phyloP scores from a whole-genome alignment of 2,113 vertebrate species.

The human region DNA sequence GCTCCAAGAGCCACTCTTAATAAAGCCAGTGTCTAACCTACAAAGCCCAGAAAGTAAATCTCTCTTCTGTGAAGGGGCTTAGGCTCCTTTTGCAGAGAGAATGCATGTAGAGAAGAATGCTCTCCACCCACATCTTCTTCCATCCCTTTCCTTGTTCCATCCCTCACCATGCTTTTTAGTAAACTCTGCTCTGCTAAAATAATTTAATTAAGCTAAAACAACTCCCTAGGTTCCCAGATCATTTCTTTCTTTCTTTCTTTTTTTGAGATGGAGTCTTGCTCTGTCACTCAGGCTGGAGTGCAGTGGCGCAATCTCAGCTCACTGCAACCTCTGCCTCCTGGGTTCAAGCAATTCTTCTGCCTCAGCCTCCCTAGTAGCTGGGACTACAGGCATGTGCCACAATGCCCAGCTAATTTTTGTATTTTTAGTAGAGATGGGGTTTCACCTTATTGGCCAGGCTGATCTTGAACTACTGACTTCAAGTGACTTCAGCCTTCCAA shows the following conservation, averaged over 20 bases:
- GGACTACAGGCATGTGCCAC: too few relatives aligned
- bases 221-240: neutral
- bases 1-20: neutral
- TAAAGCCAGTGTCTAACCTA: neutral
- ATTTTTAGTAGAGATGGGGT: too few relatives aligned
- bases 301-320: too few relatives aligned
- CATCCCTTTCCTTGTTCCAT: neutral
- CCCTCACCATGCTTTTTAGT: neutral
- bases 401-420: too few relatives aligned
- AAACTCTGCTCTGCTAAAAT: neutral
- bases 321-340: too few relatives aligned
- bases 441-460: too few relatives aligned
- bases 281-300: too few relatives aligned
- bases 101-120: neutral
- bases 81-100: neutral
- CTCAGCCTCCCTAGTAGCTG: too few relatives aligned
- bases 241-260: neutral
- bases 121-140: neutral
- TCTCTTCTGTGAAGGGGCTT: neutral
- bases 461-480: too few relatives aligned
- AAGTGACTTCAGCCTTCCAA: too few relatives aligned
- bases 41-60: neutral
- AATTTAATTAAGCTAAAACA: neutral
- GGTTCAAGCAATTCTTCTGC: too few relatives aligned
- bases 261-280: too few relatives aligned